A percentile compares a stretch with the other conserved stretches of the same genome.
phyloP scores from a whole-genome alignment of 2,797 vertebrate species.

The Urophycis tenuis region DNA sequence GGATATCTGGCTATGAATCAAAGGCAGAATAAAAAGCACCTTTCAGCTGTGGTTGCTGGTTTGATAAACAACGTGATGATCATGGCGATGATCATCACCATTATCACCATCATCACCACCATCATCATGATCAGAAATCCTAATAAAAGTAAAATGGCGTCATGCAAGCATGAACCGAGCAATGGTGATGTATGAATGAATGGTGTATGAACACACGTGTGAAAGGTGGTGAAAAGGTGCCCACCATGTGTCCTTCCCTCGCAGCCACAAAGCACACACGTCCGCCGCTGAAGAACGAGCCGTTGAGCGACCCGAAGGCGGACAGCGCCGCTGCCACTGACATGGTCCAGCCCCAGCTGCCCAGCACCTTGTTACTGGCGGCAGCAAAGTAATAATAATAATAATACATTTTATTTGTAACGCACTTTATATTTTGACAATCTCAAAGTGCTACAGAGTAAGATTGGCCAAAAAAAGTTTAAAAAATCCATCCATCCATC shows the following conservation, averaged over 20 bases:
- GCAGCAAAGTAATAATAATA: neutral
- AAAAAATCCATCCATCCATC: no score
- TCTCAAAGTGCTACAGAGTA: no score
- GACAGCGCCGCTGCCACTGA: slow-evolving; percentile 79
- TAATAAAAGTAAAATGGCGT: neutral
- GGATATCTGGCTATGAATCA: slow-evolving; percentile 73
- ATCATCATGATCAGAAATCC: neutral
- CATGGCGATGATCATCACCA: neutral
- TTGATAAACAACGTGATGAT: neutral
- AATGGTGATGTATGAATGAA: neutral
- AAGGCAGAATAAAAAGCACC: neutral
- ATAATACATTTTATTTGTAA: no score
- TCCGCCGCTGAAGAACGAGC: slow-evolving; percentile 80
- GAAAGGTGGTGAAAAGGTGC: slow-evolving; percentile 13
- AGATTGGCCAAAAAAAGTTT: no score
- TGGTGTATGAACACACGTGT: neutral
- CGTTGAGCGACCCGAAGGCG: slow-evolving; percentile 79
- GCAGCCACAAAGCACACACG: slow-evolving; percentile 80
- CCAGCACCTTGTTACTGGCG: slow-evolving; percentile 80
- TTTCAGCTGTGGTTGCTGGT: neutral
- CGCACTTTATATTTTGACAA: no score
- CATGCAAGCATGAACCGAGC: neutral
- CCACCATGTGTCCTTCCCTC: slow-evolving; percentile 86
- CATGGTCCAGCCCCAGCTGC: slow-evolving; percentile 85
- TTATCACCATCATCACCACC: neutral